phyloP scores from a whole-genome alignment of 2,888 invertebrate species.

The Xanthia togata region DNA sequence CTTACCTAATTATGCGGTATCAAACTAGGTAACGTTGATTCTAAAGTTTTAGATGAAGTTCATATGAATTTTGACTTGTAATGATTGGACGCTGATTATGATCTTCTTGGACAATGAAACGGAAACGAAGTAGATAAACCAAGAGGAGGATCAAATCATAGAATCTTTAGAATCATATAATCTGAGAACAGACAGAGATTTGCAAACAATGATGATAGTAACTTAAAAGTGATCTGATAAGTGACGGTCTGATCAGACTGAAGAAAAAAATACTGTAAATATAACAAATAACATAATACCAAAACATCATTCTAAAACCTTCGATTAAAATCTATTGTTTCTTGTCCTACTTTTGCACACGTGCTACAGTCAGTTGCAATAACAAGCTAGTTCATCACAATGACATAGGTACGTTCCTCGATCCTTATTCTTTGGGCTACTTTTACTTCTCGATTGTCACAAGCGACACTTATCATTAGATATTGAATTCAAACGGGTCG shows the following conservation, averaged over 20 bases:
- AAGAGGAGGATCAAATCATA: neutral
- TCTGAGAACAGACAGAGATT: neutral
- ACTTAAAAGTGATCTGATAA: neutral
- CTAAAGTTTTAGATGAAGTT: constrained; percentile 23
- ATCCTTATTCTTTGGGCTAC: constrained; percentile 34
- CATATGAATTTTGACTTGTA: constrained; percentile 1
- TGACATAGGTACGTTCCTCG: constrained; percentile 13
- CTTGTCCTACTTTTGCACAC: neutral
- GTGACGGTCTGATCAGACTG: neutral
- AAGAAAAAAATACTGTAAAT: neutral
- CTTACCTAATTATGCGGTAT: constrained; percentile 54
- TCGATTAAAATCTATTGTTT: neutral
- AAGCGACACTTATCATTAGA: constrained; percentile 57
- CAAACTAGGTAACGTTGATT: constrained; percentile 32
- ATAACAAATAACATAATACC: neutral
- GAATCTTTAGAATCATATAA: neutral
- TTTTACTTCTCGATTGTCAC: constrained; percentile 47
- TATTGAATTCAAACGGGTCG: constrained; percentile 50
- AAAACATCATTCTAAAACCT: neutral
- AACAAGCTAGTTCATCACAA: constrained; percentile 24
- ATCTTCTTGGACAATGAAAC: neutral
- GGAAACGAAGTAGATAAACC: neutral
- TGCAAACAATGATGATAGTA: constrained; percentile 1
- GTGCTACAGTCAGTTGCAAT: neutral
- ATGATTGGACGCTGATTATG: neutral